Evolutionary conservation across 2,888 invertebrate species (phyloP).

Genomic region (Amiota communis): DNA sequence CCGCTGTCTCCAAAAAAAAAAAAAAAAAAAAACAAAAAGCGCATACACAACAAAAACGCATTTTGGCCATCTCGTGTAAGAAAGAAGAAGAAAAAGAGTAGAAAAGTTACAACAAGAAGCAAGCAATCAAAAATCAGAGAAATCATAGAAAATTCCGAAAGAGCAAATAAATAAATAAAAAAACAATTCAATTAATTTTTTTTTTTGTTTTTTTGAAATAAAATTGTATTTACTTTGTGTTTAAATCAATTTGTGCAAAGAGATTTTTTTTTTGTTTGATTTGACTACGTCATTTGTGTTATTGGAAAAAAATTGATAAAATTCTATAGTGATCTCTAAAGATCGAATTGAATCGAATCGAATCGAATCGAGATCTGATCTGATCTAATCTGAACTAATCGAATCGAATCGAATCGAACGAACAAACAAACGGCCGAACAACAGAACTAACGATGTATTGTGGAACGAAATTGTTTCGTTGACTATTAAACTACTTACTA

Average conservation of each 20-base stretch:
- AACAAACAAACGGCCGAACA: no score
- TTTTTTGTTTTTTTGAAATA: not conserved
- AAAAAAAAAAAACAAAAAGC: not conserved
- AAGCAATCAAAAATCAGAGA: not conserved
- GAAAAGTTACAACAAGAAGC: no score
- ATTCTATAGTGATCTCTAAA: no score
- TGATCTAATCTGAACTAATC: no score
- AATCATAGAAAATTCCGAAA: not conserved
- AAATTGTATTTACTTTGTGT: not conserved
- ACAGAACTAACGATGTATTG: no score
- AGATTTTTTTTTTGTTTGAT: slow-evolving; percentile 27
- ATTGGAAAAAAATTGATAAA: no score
- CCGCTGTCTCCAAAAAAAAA: no score
- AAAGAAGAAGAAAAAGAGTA: not conserved
- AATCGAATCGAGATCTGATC: no score
- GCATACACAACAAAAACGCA: not conserved
- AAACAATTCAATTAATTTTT: not conserved
- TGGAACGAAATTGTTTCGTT: no score
- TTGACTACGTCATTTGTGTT: slow-evolving; percentile 33
- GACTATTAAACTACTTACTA: no score
- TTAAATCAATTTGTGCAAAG: not conserved
- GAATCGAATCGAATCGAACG: no score
- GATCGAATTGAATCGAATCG: no score
- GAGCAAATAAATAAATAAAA: not conserved
- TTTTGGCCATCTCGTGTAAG: not conserved